Percentiles rank a stretch among this genome's conserved stretches.
Conservation (phyloP, 2,888 invertebrate species). For the Drosophila putrida region DNA sequence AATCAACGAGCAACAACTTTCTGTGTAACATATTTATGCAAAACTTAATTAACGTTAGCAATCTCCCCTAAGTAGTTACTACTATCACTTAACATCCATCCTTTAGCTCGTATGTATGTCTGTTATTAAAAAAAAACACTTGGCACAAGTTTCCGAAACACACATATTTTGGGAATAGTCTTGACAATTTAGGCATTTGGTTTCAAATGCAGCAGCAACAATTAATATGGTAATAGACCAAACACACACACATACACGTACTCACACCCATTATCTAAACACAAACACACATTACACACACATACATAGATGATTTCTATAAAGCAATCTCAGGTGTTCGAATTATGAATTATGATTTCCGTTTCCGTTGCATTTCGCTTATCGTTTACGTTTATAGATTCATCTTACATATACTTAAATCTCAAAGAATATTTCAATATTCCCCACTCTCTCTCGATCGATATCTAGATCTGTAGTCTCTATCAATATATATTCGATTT, state of each 20-base stretch:
- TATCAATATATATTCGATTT: neutral
- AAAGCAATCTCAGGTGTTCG: slow-evolving; percentile 72
- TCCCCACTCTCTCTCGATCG: slow-evolving; percentile 13
- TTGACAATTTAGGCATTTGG: slow-evolving; percentile 17
- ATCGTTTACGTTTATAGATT: slow-evolving; percentile 21
- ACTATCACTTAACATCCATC: slow-evolving; percentile 7
- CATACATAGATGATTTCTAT: slow-evolving; percentile 26
- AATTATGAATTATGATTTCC: slow-evolving; percentile 59
- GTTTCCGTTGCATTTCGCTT: slow-evolving; percentile 24
- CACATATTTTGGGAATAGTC: neutral
- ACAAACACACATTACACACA: neutral
- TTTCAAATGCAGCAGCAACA: slow-evolving; percentile 9
- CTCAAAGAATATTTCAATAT: slow-evolving; percentile 11
- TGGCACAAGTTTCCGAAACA: slow-evolving; percentile 32
- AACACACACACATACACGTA: slow-evolving; percentile 2
- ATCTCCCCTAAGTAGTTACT: slow-evolving; percentile 28
- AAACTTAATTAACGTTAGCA: slow-evolving; percentile 33
- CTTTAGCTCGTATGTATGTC: slow-evolving; percentile 27
- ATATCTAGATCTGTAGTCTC: slow-evolving; percentile 1
- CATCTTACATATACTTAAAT: slow-evolving; percentile 14
- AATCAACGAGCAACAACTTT: slow-evolving; percentile 33
- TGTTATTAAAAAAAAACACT: slow-evolving; percentile 10
- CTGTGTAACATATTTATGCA: slow-evolving; percentile 73
- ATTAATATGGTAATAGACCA: slow-evolving; percentile 21
- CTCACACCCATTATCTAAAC: neutral